Evolutionary conservation across 2,888 invertebrate species (phyloP).

Genomic region (Volucella inflata): DNA sequence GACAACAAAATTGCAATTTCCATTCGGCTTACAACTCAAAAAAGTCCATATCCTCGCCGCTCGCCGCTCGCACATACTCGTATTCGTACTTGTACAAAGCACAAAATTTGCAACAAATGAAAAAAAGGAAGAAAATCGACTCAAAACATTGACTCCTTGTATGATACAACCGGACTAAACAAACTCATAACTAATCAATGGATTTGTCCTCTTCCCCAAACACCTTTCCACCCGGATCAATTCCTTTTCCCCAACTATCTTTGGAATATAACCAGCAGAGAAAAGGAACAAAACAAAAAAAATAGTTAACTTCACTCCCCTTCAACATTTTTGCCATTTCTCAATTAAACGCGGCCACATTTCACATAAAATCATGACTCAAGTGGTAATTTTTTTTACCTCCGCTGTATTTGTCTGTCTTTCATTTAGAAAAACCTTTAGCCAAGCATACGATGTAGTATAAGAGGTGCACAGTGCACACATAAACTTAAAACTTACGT

Average conservation of each 20-base stretch:
- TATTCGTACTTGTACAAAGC: neutral
- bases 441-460: constrained; percentile 7
- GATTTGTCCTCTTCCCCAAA: constrained; percentile 52
- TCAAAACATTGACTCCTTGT: constrained; percentile 53
- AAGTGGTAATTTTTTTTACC: constrained; percentile 61
- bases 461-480: constrained; percentile 67
- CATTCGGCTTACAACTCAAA: constrained; percentile 13
- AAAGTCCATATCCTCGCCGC: constrained; percentile 5
- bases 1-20: constrained; percentile 40
- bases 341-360: constrained; percentile 74
- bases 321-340: constrained; percentile 75
- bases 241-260: neutral
- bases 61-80: neutral
- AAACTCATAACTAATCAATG: constrained; percentile 72
- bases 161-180: constrained; percentile 50
- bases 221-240: constrained; percentile 2
- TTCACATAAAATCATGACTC: constrained; percentile 74
- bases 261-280: constrained; percentile 16
- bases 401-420: constrained; percentile 33
- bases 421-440: constrained; percentile 42
- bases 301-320: constrained; percentile 60
- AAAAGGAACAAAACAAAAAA: neutral
- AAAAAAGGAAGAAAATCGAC: constrained; percentile 4
- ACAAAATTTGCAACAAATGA: neutral
- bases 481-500: constrained; percentile 69